phyloP scores from a whole-genome alignment of 2,113 vertebrate genomes.

The Ranitomeya imitator region DNA sequence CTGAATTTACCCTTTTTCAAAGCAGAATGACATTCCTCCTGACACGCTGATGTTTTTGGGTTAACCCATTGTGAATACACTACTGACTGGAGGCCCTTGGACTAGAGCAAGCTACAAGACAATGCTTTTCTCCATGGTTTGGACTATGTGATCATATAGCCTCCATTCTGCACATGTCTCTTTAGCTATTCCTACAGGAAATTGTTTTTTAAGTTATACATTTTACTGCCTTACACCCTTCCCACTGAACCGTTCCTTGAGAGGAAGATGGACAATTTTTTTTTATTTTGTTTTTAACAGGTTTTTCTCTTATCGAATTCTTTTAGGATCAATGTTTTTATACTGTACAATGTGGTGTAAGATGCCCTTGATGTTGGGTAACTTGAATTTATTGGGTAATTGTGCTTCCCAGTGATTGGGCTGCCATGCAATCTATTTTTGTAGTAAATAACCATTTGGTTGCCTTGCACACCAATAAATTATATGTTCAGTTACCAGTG shows the following conservation, averaged over 20 bases:
- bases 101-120: not conserved
- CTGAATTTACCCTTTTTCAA: not conserved
- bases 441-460: conserved; percentile 38
- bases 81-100: conserved; percentile 63
- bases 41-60: conserved; percentile 29
- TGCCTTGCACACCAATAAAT: conserved; percentile 43
- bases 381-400: conserved; percentile 35
- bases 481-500: conserved; percentile 21
- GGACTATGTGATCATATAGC: not conserved
- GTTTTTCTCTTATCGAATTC: conserved; percentile 24
- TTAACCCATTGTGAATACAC: conserved; percentile 69
- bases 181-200: conserved; percentile 49
- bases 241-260: conserved; percentile 48
- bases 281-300: conserved; percentile 23
- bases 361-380: not conserved
- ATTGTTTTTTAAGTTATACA: conserved; percentile 46
- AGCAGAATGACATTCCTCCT: conserved; percentile 69
- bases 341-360: conserved; percentile 25
- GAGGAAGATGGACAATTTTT: conserved; percentile 26
- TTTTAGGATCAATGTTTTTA: conserved; percentile 27
- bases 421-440: conserved; percentile 51
- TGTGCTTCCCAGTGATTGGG: conserved; percentile 39
- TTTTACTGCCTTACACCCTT: conserved; percentile 58
- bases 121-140: conserved; percentile 57
- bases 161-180: conserved; percentile 43